Conservation (phyloP, 2,888 invertebrate genomes). For the Xanthia togata region DNA sequence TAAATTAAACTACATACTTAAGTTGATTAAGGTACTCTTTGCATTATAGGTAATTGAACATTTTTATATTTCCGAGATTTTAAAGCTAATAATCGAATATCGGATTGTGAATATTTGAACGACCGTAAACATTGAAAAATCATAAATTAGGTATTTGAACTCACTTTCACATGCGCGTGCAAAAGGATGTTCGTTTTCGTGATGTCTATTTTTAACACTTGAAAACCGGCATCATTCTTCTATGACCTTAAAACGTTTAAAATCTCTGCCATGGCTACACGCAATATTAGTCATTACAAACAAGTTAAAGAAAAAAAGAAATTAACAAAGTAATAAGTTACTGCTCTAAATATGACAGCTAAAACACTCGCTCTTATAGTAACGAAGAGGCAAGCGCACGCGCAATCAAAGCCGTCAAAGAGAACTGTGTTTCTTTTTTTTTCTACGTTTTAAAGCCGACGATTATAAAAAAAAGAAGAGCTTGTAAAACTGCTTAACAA, state of each 20-base stretch:
- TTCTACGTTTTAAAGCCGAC: not conserved
- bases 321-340: constrained; percentile 11
- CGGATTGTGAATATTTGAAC: not conserved
- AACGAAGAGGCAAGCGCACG: constrained; percentile 10
- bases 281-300: constrained; percentile 26
- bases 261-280: constrained; percentile 17
- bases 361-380: constrained; percentile 7
- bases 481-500: constrained; percentile 7
- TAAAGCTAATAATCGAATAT: constrained; percentile 7
- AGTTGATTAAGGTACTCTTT: not conserved
- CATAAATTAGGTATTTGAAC: constrained; percentile 6
- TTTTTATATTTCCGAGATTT: not conserved
- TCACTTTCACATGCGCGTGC: constrained; percentile 32
- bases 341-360: constrained; percentile 29
- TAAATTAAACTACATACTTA: not conserved
- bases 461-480: constrained; percentile 9
- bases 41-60: not conserved
- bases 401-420: constrained; percentile 32
- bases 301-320: not conserved
- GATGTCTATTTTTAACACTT: constrained; percentile 13
- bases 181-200: constrained; percentile 33
- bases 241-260: constrained; percentile 23
- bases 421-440: not conserved
- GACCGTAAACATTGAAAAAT: constrained; percentile 1
- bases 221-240: constrained; percentile 1